phyloP scores from a whole-genome alignment of 2,888 invertebrate genomes.

The Sepiola atlantica region DNA sequence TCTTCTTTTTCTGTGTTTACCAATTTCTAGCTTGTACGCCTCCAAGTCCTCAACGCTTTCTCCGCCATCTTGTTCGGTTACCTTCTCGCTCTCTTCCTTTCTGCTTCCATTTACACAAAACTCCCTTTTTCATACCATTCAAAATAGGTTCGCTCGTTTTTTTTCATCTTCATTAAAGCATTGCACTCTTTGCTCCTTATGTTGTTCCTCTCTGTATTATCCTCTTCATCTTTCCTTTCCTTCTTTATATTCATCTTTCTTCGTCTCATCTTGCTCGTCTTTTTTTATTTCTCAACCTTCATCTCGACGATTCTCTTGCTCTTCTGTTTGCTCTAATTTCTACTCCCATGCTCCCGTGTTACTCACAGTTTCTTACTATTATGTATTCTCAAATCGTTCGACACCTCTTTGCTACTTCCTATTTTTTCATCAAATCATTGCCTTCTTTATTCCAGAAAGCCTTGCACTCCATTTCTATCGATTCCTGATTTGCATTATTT shows the following conservation, averaged over 20 bases:
- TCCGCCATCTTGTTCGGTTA: too few species aligned
- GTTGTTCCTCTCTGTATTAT: conserved; percentile 48
- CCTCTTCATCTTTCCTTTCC: conserved; percentile 40
- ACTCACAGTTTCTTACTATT: too few species aligned
- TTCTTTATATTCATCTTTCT: not conserved
- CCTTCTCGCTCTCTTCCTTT: not conserved
- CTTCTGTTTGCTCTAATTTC: not conserved
- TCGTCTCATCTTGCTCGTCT: not conserved
- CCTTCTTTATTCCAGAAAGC: too few species aligned
- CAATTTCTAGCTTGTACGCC: too few species aligned
- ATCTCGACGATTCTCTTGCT: too few species aligned
- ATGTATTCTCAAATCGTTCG: too few species aligned
- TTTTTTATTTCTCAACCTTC: not conserved
- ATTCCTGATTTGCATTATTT: not conserved
- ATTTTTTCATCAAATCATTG: too few species aligned
- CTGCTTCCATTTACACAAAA: not conserved
- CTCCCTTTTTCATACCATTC: not conserved
- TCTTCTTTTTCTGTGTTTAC: not conserved
- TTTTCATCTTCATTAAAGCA: not conserved
- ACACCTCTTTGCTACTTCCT: too few species aligned
- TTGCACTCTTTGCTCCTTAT: conserved; percentile 49
- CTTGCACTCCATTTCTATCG: not conserved
- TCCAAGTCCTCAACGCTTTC: too few species aligned
- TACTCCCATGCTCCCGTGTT: too few species aligned
- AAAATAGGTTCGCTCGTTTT: not conserved